Evolutionary conservation across 2,113 vertebrate species (phyloP), one percentile per base, ranked within the genome.

Genomic region (Xiphophorus maculatus): DNA sequence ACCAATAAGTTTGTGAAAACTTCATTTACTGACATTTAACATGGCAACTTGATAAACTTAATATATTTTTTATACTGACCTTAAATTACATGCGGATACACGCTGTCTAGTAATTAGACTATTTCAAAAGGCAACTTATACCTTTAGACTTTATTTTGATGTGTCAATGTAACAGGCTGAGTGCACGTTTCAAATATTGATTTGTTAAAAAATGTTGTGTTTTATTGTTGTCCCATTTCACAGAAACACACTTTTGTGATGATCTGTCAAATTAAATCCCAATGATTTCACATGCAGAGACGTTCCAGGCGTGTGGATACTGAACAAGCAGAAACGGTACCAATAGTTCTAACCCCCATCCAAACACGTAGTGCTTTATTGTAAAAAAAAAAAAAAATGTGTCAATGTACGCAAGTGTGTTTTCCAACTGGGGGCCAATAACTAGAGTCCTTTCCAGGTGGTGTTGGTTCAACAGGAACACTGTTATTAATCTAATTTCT

Each of bases 401-500:
- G 5, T 17, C 44, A 48, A 22, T 48, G 44, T 42, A 25, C 2
- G 7, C 7, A 54, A 54, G 5, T 9, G 25, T 58, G 25, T 58
- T 58, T 58, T 58, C 51, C 17, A n/a, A 10, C 25, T 58, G 6
- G 25, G 22, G 25, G 17, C 51, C 22, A 58, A n/a, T 7, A 40
- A 67, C 27, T 2, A 29, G 44, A 48, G 40, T 8, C 4, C n/a
- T 32, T 82, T 40, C 33, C 81, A 88, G 81, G 79, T 84, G 86
- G 79, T 25, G 67, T 71, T n/a, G 69, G 62, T 82, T 48, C 54
- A 87, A 66, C 66, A 71, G 61, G 69, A 80, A 74, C 63, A 63
- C 81, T 85, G 15, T 19, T 77, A 92, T 93, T 89, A 89, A 91
- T 93, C 85, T 82, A 3, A 92, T 93, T 91, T 90, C 71, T 85